Conservation (phyloP, 2,797 vertebrate species). For the Hafferia zeledoni region DNA sequence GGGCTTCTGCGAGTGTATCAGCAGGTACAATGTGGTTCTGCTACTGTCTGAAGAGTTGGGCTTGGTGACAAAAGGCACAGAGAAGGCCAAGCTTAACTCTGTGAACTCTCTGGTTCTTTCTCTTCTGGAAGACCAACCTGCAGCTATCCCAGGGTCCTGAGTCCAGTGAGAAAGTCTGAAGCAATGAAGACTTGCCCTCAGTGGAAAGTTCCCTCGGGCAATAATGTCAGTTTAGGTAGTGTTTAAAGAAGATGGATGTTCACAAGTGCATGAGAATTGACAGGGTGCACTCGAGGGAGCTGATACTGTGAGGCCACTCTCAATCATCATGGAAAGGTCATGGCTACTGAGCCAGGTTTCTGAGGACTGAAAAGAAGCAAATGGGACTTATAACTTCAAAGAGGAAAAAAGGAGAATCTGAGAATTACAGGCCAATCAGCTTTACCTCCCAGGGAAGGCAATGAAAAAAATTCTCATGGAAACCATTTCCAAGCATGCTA, state of each 20-base stretch:
- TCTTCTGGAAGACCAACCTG: not conserved
- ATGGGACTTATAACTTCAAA: not conserved
- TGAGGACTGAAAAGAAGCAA: not conserved
- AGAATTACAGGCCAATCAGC: not conserved
- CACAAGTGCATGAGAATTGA: not conserved
- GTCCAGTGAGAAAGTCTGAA: not conserved
- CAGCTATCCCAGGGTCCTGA: not conserved
- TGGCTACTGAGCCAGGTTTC: not conserved
- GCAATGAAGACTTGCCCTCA: not conserved
- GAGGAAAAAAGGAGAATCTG: not conserved
- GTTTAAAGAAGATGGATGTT: not conserved
- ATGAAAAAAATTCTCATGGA: not conserved
- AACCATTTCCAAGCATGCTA: not conserved
- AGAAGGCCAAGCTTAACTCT: not conserved
- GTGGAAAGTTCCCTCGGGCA: not conserved
- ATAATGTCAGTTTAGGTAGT: not conserved
- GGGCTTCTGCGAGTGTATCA: not conserved
- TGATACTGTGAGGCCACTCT: not conserved
- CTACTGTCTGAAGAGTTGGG: not conserved
- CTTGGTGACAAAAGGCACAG: not conserved
- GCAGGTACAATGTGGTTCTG: not conserved
- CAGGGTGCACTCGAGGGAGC: not conserved
- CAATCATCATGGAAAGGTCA: not conserved
- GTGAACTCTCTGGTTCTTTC: rapidly evolving
- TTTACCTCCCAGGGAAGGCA: not conserved